Base-by-base conservation (phyloP, 2,888 invertebrate genomes). In the Venustoraphidia nigricollis region DNA sequence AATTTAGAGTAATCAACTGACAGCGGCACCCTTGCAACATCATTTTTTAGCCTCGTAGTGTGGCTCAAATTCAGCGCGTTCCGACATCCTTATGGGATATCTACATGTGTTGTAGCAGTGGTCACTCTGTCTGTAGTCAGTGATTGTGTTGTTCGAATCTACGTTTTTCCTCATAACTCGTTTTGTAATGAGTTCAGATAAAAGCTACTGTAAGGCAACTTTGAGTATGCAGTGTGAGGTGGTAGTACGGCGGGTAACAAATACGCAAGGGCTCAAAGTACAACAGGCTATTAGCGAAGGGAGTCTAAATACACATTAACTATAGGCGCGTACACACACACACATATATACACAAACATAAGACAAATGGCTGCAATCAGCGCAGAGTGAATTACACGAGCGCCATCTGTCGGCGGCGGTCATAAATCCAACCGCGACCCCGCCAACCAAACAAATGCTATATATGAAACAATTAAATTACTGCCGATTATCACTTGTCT, bases 401-500 rank as follows among this genome's bases (percentile, higher is more conserved):
- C 45, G 10, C 27, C 37, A 17, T 10, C 27, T 17, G 38, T n/a
- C 10, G 17, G 11, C 34, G 42, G 36, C n/a, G 37, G 45, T 45
- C 45, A 41, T 46, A 41, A 46, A 41, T 46, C 41, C 27, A 36
- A 46, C 40, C 40, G 17, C 46, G 35, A 43, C 13, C 43, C 42
- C 43, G 27, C 27, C 38, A 27, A 11, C 17, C 47, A 43, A 47
- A 47, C 43, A 47, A 47, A 47, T 47, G 47, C 27, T 27, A 47
- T 36, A 46, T 46, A 46, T 42, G 42, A 42, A 47, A 47, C 63
- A 64, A 66, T 64, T 64, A 63, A 65, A 66, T 66, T 66, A 66
- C 60, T 54, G 59, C 27, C 62, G 65, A 66, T 66, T 66, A 66
- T 66, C 66, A 64, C 66, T 66, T 66, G 66, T 62, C 66, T 62